phyloP scores from a whole-genome alignment of 2,797 vertebrate genomes.

The Pseudotriccus pelzelni region DNA sequence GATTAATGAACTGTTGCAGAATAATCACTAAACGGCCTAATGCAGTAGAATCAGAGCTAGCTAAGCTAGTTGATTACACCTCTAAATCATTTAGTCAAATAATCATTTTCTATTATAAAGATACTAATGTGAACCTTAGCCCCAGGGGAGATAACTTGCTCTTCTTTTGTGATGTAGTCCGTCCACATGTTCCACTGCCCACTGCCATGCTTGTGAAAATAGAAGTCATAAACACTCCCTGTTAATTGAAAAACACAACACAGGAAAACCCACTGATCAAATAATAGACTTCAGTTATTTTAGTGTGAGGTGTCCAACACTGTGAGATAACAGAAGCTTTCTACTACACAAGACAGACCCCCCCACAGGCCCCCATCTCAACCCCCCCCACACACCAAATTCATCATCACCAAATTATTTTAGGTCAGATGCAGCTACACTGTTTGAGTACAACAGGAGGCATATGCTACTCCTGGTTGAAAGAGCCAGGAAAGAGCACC shows the following conservation, averaged over 20 bases:
- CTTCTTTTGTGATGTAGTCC: constrained; percentile 84
- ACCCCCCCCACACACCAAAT: too few relatives aligned
- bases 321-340: neutral
- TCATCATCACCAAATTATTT: neutral
- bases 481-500: neutral
- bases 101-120: constrained; percentile 6
- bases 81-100: neutral
- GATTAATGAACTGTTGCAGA: neutral
- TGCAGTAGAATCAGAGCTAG: neutral
- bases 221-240: constrained; percentile 94
- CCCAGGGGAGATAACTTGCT: constrained; percentile 76
- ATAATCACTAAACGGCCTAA: neutral
- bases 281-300: neutral
- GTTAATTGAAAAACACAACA: constrained; percentile 24
- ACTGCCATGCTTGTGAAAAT: constrained; percentile 83
- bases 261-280: neutral
- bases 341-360: neutral
- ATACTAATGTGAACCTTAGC: constrained; percentile 78
- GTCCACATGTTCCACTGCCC: constrained; percentile 89
- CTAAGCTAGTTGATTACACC: neutral
- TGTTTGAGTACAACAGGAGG: neutral
- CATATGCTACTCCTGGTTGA: neutral
- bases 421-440: neutral
- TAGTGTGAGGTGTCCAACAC: neutral
- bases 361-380: accelerated